Conservation (phyloP, 2,797 vertebrate species). For the Anomalospiza imberbis region DNA sequence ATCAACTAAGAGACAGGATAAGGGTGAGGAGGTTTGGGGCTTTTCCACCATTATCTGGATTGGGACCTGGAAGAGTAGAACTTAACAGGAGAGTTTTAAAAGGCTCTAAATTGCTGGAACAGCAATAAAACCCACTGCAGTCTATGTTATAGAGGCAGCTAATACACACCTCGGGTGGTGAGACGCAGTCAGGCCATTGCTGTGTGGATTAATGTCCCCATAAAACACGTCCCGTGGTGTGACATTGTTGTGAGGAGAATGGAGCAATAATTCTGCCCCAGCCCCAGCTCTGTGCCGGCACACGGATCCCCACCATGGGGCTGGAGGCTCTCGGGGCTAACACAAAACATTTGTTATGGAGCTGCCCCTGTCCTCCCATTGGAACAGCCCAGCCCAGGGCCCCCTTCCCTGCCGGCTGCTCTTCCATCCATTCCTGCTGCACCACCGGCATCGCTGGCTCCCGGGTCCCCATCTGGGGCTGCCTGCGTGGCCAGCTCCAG, state of each 20-base stretch:
- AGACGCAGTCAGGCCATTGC: not conserved
- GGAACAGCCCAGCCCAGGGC: not conserved
- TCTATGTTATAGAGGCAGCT: conserved; percentile 24
- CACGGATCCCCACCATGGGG: not conserved
- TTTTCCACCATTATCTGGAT: not conserved
- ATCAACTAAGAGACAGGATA: not conserved
- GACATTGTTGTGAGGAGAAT: conserved; percentile 49
- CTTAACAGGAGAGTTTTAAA: conserved; percentile 28
- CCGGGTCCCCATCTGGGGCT: not conserved
- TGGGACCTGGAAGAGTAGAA: not conserved
- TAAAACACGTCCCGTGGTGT: conserved; percentile 27
- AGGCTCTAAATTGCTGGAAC: not conserved
- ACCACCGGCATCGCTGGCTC: fast-evolving
- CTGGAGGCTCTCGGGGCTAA: not conserved
- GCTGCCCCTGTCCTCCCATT: not conserved
- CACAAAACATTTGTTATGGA: not conserved
- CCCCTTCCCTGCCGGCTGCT: fast-evolving
- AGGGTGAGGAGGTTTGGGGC: not conserved
- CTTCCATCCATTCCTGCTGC: not conserved
- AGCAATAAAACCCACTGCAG: conserved; percentile 5
- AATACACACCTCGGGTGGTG: conserved; percentile 16
- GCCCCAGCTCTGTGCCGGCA: not conserved
- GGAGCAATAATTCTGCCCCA: conserved; percentile 32
- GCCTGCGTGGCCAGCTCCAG: not conserved
- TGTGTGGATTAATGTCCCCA: conserved; percentile 31